Conservation (phyloP, 1,140 invertebrate species). For the Lutraria rhynchaena region DNA sequence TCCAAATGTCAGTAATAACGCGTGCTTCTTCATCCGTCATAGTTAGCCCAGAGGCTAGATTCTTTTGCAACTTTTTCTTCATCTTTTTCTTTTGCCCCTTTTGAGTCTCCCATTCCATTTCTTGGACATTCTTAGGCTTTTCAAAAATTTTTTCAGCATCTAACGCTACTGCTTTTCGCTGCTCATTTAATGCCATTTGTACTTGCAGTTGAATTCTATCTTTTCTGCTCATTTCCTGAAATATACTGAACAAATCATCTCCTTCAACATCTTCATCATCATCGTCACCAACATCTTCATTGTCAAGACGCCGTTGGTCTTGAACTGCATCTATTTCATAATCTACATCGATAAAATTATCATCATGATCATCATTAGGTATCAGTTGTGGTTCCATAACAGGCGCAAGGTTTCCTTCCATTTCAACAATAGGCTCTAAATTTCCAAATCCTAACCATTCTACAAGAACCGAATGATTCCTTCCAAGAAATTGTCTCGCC, state of each 20-base stretch:
- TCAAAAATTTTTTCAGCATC: constrained; percentile 48
- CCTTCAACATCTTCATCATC: constrained; percentile 30
- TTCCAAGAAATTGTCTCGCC: constrained; percentile 3
- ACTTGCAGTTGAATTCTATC: constrained; percentile 21
- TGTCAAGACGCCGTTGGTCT: constrained; percentile 46
- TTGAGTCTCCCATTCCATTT: constrained; percentile 24
- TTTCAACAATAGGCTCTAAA: constrained; percentile 35
- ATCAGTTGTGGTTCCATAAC: background rate
- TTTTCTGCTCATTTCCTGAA: constrained; percentile 49
- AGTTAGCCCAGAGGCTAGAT: constrained; percentile 44
- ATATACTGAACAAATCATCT: constrained; percentile 27
- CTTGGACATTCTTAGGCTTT: constrained; percentile 8
- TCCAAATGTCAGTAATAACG: constrained; percentile 71
- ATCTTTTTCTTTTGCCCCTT: constrained; percentile 55
- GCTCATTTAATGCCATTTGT: constrained; percentile 21
- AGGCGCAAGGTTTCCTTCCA: background rate
- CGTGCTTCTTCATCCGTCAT: constrained; percentile 65
- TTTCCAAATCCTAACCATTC: constrained; percentile 64
- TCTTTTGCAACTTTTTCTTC: constrained; percentile 42
- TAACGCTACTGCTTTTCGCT: constrained; percentile 35
- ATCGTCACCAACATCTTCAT: constrained; percentile 18
- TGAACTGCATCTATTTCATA: constrained; percentile 50
- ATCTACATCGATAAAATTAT: constrained; percentile 42
- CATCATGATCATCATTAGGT: constrained; percentile 16
- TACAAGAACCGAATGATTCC: constrained; percentile 49